Evolutionary conservation across 2,888 invertebrate species (phyloP), one percentile per base, ranked within the genome.

Genomic region (Drosophila atripex): DNA sequence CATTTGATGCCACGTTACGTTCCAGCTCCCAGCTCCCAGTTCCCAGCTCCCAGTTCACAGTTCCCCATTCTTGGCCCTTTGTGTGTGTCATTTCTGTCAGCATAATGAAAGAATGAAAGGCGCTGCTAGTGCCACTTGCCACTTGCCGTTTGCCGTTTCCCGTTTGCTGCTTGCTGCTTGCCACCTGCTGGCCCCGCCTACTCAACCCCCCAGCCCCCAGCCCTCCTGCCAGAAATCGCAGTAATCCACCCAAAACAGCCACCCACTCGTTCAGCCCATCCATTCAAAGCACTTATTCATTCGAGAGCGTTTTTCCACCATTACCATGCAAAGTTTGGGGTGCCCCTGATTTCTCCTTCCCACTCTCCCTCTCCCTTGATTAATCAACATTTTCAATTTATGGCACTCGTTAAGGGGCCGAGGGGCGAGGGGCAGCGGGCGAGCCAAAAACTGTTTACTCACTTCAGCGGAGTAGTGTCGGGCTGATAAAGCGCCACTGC

Each of bases 351-450:
- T 32, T 23, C 54, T 23, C 41, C 23, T 38, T 25, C 52, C 53
- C 51, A 18, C 60, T 30, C n/a, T n/a, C n/a, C 57, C 71, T 68
- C 30, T 70, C 68, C 75, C 66, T 78, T 82, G 86, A 85, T 82
- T 87, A 82, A 87, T 87, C 82, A 87, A 80, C 87, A 73, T 80
- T 86, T 80, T 84, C 80, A 86, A 80, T 80, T 86, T 80, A 86
- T 86, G 85, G 57, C 55, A 52, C 61, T 61, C 74, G 57, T 41
- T 18, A 39, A 55, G 56, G 46, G 18, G 18, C 1, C 1, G 50
- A 57, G 43, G 50, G 41, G 45, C 21, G 14, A 18, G 59, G 11
- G 18, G 38, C 6, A 35, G 32, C 16, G 52, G 59, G 18, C 21
- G 41, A 80, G 84, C 73, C 80, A 84, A 78, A 80, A 80, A 86